Evolutionary conservation across 2,888 invertebrate species (phyloP).

Genomic region (Muschampia plurimacula): DNA sequence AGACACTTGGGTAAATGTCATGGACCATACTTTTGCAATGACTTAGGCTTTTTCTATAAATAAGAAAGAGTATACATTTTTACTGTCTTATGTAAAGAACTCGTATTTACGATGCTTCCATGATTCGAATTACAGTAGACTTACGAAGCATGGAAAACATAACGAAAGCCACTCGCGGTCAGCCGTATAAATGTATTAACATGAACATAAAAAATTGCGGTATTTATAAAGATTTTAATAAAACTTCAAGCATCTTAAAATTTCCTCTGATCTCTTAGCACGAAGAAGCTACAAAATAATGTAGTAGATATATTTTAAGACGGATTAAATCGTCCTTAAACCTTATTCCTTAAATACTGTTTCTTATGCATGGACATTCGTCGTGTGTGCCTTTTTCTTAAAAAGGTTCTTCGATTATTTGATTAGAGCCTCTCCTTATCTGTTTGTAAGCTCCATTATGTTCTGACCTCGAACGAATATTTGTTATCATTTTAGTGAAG

Average conservation of each 20-base stretch:
- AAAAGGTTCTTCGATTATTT: conserved; percentile 78
- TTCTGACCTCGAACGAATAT: conserved; percentile 11
- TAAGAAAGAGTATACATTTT: too few species aligned
- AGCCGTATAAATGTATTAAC: background rate
- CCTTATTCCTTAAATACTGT: conserved; percentile 72
- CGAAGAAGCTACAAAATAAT: conserved; percentile 36
- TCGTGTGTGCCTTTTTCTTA: conserved; percentile 62
- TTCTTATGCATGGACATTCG: conserved; percentile 65
- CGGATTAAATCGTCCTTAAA: conserved; percentile 73
- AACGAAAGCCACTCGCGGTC: too few species aligned
- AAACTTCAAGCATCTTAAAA: background rate
- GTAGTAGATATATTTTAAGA: conserved; percentile 38
- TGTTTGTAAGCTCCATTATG: conserved; percentile 39
- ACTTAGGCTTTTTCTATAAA: too few species aligned
- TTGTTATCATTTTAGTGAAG: conserved; percentile 13
- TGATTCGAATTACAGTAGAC: too few species aligned
- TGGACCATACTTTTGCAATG: too few species aligned
- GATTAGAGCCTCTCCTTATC: conserved; percentile 75
- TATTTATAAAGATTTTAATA: background rate
- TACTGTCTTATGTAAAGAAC: too few species aligned
- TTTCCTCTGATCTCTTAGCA: conserved; percentile 20
- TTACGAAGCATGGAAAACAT: too few species aligned
- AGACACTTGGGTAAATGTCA: too few species aligned
- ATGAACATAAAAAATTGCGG: background rate
- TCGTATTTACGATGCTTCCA: too few species aligned